Evolutionary conservation across 1,140 invertebrate genomes (phyloP), one percentile per base, ranked within the genome.

Genomic region (Aculops lycopersici): DNA sequence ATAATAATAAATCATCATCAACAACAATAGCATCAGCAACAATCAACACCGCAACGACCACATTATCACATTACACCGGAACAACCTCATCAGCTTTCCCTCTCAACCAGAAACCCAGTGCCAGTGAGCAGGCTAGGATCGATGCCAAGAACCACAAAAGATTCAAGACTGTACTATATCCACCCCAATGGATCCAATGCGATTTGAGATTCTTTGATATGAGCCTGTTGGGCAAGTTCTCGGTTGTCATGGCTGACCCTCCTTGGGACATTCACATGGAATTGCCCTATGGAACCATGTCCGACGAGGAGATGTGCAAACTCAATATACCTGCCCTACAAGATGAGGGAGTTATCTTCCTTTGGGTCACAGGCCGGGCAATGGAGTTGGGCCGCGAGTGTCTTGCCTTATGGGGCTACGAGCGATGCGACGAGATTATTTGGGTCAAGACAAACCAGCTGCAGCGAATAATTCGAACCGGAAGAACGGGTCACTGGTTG

Each of bases 231-330:
- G 84, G 72, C 36, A 83, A 83, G 59, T 84, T 81, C 60, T 73
- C 76, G 4, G 77, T 84, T 1, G 77, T 84, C 43, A 84, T 84
- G 78, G 78, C 77, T 20, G 84, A 92, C 62, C 86, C 84, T 2
- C 84, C 84, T 0, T 92, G 83, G 84, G 83, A 90, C 54, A 94
- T 94, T 47, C 86, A 94, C 54, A 88, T 88, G 80, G 84, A 95
- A 58, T 61, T 94, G 31, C 86, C 86, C 0, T 95, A 95, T 54
- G 86, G 88, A n/a, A 95, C 86, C 2, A 84, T 95, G 79, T 84
- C 79, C 0, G 86, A 95, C 56, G 83, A 92, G 55, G 88, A 95
- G 60, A 95, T 95, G 86, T 67, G 84, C 46, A 78, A 83, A 40
- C 58, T 95, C 21, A 79, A 80, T 19, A 74, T 90, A 41, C 72